Conservation (phyloP, 2,797 vertebrate genomes). For the Enteromius fasciolatus region DNA sequence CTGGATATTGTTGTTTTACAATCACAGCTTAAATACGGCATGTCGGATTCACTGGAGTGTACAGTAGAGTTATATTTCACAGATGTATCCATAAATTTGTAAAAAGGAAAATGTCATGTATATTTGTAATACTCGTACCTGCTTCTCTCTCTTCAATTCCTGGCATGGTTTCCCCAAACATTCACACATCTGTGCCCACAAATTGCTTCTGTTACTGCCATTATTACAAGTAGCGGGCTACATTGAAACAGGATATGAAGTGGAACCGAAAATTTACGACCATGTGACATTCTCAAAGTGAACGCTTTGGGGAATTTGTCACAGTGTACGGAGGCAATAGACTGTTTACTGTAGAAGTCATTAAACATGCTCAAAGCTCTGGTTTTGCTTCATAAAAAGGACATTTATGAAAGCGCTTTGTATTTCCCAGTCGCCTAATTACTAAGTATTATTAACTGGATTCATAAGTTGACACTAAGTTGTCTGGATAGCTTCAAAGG, state of each 20-base stretch:
- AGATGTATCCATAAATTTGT: slow-evolving; percentile 6
- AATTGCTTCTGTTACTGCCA: slow-evolving; percentile 63
- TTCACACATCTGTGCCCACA: slow-evolving; percentile 63
- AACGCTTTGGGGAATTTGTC: slow-evolving; percentile 23
- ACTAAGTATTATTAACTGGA: slow-evolving; percentile 35
- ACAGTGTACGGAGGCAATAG: slow-evolving; percentile 6
- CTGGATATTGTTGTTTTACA: background rate
- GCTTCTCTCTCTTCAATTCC: background rate
- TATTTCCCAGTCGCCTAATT: slow-evolving; percentile 42
- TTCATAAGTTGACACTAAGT: slow-evolving; percentile 32
- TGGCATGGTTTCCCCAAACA: slow-evolving; percentile 13
- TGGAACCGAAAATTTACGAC: slow-evolving; percentile 63
- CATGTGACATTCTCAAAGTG: slow-evolving; percentile 27
- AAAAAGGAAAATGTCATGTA: background rate
- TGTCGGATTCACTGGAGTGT: background rate
- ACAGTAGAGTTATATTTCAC: background rate
- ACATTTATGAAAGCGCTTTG: slow-evolving; percentile 31
- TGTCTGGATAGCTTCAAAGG: slow-evolving; percentile 32
- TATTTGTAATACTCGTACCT: slow-evolving; percentile 1
- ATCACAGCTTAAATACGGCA: background rate
- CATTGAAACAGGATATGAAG: slow-evolving; percentile 60
- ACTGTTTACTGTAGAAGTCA: slow-evolving; percentile 31
- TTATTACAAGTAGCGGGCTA: slow-evolving; percentile 66
- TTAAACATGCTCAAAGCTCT: slow-evolving; percentile 23
- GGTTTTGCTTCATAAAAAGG: slow-evolving; percentile 23